These are phyloP conservation scores for Zapus hudsonius DNA, from an alignment of 2,113 vertebrate genomes.

Conservation along the genomic window DNA sequence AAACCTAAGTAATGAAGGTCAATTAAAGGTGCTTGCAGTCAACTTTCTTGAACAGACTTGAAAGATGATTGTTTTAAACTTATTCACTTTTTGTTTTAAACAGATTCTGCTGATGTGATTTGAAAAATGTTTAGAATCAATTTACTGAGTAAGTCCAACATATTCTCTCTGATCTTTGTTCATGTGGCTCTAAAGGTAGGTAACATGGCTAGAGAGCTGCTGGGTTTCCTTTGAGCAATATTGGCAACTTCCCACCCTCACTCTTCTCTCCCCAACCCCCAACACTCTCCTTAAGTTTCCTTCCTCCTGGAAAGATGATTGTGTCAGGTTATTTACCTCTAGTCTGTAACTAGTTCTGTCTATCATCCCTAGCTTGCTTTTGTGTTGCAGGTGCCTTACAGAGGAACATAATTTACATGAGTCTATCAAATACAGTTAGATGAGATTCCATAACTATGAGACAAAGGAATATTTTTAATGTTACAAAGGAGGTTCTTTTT, in stretches of 20 bases:
- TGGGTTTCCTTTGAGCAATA: neutral
- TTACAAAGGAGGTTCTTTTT: conserved; percentile 6
- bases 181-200: neutral
- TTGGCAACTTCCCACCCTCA: neutral
- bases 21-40: neutral
- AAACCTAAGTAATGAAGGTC: neutral
- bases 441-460: neutral
- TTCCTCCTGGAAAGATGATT: neutral
- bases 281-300: neutral
- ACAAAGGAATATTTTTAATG: neutral
- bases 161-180: neutral
- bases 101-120: neutral
- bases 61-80: neutral
- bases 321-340: neutral
- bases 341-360: neutral
- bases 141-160: neutral
- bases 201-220: neutral
- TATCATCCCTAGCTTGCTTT: neutral
- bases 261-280: neutral
- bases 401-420: neutral
- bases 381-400: neutral
- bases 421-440: neutral
- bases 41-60: neutral
- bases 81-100: neutral
- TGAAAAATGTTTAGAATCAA: neutral